Conservation (phyloP, 2,113 vertebrate species). For the Campylomormyrus numenius region DNA sequence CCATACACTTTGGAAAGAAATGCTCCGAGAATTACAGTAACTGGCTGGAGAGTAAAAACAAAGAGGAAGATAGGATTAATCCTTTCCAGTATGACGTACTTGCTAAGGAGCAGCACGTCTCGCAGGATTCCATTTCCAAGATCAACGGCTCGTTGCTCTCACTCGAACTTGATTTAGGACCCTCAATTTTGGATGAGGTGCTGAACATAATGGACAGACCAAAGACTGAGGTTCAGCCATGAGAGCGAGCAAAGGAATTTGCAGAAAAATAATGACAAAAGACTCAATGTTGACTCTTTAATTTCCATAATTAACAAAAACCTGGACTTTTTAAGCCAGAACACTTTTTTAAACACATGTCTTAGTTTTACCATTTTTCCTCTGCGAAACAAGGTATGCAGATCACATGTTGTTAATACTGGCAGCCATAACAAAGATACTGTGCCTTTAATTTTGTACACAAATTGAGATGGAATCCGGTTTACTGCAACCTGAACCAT, state of each 20-base stretch:
- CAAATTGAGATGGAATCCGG: constrained; percentile 31
- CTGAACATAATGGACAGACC: constrained; percentile 94
- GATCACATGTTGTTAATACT: constrained; percentile 53
- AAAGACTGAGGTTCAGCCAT: constrained; percentile 50
- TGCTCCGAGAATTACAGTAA: constrained; percentile 70
- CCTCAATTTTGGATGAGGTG: constrained; percentile 94
- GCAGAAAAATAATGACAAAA: constrained; percentile 34
- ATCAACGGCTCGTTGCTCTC: constrained; percentile 84
- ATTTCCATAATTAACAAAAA: constrained; percentile 46
- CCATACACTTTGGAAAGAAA: constrained; percentile 70
- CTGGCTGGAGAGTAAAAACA: constrained; percentile 75
- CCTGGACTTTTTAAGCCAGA: constrained; percentile 41
- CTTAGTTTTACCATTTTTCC: constrained; percentile 25
- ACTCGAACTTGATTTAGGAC: constrained; percentile 89
- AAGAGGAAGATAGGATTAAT: constrained; percentile 70
- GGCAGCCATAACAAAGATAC: constrained; percentile 41
- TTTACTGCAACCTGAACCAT: constrained; percentile 31
- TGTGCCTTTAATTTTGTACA: constrained; percentile 50
- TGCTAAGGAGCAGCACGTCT: constrained; percentile 69
- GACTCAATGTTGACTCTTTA: constrained; percentile 51
- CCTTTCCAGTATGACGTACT: constrained; percentile 66
- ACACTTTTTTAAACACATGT: constrained; percentile 41
- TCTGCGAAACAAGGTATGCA: constrained; percentile 44
- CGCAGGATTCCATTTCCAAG: constrained; percentile 78
- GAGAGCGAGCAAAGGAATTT: constrained; percentile 41